phyloP scores from a whole-genome alignment of 2,113 vertebrate genomes.

The Corynorhinus townsendii region DNA sequence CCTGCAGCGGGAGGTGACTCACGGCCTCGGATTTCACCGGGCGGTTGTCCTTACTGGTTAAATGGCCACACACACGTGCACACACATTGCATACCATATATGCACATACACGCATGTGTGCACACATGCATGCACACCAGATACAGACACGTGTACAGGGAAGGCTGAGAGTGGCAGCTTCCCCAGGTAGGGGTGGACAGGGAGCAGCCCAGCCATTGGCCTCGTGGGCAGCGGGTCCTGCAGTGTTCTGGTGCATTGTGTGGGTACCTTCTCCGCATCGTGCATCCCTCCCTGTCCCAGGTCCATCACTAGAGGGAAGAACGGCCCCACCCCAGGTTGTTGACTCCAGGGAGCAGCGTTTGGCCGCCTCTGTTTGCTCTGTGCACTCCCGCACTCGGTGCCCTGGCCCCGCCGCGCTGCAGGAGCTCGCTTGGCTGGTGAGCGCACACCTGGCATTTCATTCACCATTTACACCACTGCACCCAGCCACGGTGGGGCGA shows the following conservation, averaged over 20 bases:
- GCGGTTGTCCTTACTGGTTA: neutral
- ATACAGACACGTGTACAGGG: neutral
- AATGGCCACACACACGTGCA: neutral
- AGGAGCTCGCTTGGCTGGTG: neutral
- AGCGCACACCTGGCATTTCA: neutral
- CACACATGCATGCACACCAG: too few relatives aligned
- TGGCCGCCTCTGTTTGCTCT: neutral
- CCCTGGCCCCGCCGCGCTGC: accelerated
- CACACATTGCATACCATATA: neutral
- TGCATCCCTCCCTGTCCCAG: neutral
- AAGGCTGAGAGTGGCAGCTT: neutral
- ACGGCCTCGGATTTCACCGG: neutral
- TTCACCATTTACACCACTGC: neutral
- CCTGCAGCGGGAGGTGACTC: constrained; percentile 19
- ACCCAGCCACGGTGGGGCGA: neutral
- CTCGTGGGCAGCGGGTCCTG: accelerated
- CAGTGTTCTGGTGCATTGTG: neutral
- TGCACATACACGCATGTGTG: too few relatives aligned
- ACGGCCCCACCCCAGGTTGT: neutral
- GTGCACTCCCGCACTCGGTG: accelerated
- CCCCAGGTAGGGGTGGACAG: neutral
- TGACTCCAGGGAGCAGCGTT: neutral
- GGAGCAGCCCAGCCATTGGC: neutral
- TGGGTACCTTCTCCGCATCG: too few relatives aligned
- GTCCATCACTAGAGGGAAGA: neutral